Evolutionary conservation across 2,113 vertebrate species (phyloP), one percentile per base, ranked within the genome.

Genomic region (Murina feae): DNA sequence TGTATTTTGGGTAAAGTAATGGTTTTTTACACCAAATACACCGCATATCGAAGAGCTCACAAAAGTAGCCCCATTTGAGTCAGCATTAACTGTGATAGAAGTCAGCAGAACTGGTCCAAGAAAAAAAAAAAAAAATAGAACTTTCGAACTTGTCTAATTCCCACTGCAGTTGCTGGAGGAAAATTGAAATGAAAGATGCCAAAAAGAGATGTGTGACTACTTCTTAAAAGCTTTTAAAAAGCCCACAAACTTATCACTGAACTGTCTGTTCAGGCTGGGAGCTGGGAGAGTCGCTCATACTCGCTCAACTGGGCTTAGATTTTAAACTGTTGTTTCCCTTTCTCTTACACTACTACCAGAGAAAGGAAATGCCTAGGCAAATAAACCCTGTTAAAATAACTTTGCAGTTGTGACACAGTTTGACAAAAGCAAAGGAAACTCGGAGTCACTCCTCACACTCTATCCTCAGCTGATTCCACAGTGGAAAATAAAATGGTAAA

Each of bases 321-420:
- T 96, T 90, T 58, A 92, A 88, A 90, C 91, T 82, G 93, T 83
- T 87, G 80, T 95, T 97, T 86, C n/a, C 53, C 96, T 96, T 91
- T 91, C 86, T 93, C 92, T 96, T 90, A 42, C 60, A 44, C 92
- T 89, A 63, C 91, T 88, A 92, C 21, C 93, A 96, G 92, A 87
- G 95, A 96, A 96, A 96, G 97, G 93, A 97, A 98, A 96, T 96
- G 81, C 58, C 47, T 76, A 94, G 91, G 69, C 96, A 96, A 97
- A 89, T 89, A 95, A 63, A 95, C 86, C 92, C 93, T 87, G 89
- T 95, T 97, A 95, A 97, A 96, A 96, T 96, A 98, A 98, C 96
- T 98, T 96, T 69, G 90, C 89, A 37, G 96, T 97, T 96, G 89
- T 96, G 94, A 97, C 95, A 97, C 89, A 84, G 95, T 87, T 95